Conservation (phyloP, 2,797 vertebrate species). For the Petrocephalus schoutedeni region DNA sequence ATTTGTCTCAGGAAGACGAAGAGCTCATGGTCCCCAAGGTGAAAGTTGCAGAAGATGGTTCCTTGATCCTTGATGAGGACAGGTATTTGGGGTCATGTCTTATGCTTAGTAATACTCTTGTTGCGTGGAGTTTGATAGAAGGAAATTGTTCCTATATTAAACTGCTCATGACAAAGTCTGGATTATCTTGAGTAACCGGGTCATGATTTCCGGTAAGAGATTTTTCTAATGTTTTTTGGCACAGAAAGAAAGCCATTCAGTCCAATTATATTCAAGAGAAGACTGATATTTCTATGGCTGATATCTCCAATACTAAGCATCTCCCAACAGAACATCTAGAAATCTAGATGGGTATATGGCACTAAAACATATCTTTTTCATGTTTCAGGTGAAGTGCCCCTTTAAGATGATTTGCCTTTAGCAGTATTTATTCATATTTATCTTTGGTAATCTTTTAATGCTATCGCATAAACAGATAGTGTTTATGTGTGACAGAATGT, state of each 20-base stretch:
- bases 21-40: conserved; percentile 82
- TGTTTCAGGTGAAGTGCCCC: neutral
- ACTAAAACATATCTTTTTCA: neutral
- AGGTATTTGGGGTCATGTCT: conserved; percentile 57
- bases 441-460: neutral
- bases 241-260: neutral
- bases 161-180: neutral
- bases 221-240: no score
- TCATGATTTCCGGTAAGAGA: neutral
- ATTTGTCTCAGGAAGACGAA: conserved; percentile 64
- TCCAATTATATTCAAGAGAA: neutral
- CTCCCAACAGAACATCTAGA: neutral
- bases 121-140: neutral
- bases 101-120: neutral
- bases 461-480: neutral
- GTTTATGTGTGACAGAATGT: neutral
- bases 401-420: neutral
- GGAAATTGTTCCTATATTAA: neutral
- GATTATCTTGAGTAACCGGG: neutral
- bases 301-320: neutral
- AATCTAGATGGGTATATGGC: neutral
- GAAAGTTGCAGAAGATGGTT: conserved; percentile 94
- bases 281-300: neutral
- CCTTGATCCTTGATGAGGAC: conserved; percentile 94
- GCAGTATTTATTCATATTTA: neutral